Evolutionary conservation across 2,113 vertebrate genomes (phyloP).

Genomic region (Nannobrachium achirus): DNA sequence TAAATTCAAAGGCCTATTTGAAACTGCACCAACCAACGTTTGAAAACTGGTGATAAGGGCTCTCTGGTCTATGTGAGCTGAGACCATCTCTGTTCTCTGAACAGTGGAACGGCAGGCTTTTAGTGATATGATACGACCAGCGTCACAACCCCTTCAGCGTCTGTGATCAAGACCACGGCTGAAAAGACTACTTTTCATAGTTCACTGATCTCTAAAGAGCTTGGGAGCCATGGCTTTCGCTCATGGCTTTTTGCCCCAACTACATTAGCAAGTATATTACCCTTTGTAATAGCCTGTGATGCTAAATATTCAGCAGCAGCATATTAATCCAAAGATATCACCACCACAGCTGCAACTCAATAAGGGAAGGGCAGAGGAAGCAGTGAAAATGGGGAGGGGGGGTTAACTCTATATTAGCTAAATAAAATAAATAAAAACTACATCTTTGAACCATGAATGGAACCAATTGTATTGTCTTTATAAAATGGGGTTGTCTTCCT

Average conservation of each 20-base stretch:
- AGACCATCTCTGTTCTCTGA: conserved; percentile 52
- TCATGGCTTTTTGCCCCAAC: conserved; percentile 53
- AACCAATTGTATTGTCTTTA: conserved; percentile 1
- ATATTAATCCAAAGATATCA: conserved; percentile 49
- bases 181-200: conserved; percentile 67
- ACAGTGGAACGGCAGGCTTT: conserved; percentile 56
- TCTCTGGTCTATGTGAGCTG: conserved; percentile 52
- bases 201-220: conserved; percentile 72
- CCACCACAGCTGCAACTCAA: conserved; percentile 33
- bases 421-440: not conserved
- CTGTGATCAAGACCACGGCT: conserved; percentile 57
- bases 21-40: not conserved
- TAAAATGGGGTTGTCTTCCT: not conserved
- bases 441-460: not conserved
- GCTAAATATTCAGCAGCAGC: conserved; percentile 54
- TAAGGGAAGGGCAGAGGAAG: conserved; percentile 18
- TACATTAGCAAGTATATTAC: conserved; percentile 62
- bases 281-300: conserved; percentile 54
- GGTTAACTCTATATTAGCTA: not conserved
- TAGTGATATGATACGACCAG: conserved; percentile 56
- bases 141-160: conserved; percentile 51
- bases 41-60: conserved; percentile 28
- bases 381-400: not conserved
- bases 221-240: conserved; percentile 41
- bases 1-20: not conserved